phyloP scores from a whole-genome alignment of 2,797 vertebrate genomes.

The Rhynchonycteris naso region DNA sequence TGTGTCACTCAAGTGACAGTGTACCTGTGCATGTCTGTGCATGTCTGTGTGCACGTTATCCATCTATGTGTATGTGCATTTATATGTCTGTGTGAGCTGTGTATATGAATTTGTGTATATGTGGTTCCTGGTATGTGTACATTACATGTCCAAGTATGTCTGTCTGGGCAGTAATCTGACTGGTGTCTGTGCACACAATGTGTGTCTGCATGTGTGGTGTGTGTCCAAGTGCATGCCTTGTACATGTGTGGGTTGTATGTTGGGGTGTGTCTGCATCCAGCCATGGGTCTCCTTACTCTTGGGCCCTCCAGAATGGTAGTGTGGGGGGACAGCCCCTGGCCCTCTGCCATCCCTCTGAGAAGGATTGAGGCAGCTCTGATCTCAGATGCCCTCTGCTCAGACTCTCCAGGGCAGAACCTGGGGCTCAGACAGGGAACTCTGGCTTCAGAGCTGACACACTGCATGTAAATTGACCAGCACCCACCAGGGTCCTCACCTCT shows the following conservation, averaged over 20 bases:
- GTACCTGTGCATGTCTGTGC: background rate
- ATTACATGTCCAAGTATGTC: background rate
- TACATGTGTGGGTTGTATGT: background rate
- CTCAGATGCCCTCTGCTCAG: background rate
- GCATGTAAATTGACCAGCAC: accelerated
- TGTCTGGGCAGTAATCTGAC: background rate
- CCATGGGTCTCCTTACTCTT: background rate
- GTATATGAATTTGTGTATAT: background rate
- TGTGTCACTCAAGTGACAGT: background rate
- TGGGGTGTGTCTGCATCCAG: background rate
- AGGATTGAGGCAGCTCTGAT: background rate
- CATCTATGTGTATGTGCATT: background rate
- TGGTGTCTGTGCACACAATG: background rate
- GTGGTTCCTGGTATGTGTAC: background rate
- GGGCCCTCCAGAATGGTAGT: background rate
- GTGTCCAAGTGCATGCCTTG: background rate
- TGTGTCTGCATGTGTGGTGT: background rate
- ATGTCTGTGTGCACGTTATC: background rate
- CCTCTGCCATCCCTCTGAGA: background rate
- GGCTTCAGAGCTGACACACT: background rate
- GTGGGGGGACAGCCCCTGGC: background rate
- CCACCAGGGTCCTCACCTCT: background rate
- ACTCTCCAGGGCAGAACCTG: background rate
- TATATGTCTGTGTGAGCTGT: background rate
- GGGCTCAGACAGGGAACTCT: background rate